Evolutionary conservation across 2,888 invertebrate species (phyloP), one percentile per base, ranked within the genome.

Genomic region (Archips crataeganus): DNA sequence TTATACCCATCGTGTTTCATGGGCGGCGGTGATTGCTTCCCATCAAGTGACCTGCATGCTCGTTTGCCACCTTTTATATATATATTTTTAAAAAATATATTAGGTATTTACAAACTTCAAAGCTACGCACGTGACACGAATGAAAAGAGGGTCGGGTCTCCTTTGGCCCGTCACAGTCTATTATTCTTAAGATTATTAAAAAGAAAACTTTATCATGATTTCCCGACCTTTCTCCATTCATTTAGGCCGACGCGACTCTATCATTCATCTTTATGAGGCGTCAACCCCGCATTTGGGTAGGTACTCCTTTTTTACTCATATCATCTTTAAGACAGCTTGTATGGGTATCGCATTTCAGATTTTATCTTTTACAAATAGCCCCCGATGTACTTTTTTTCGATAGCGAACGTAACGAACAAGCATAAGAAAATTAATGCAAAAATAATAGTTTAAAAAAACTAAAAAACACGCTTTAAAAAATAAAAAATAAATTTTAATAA

Each of bases 201-300:
- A 54, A 54, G 23, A 54, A 54, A 54, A 54, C 54, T 54, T 54
- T 23, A 54, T 54, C 54, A 54, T 15, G 54, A 54, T 54, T 54
- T 13, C 51, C 15, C 51, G 15, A n/a, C 51, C 51, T 51, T 51
- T 51, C 54, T 54, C 8, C 9, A 54, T 54, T 54, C 54, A 54
- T 54, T 23, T 15, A 23, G 54, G 54, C 23, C 54, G 54, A 54
- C 23, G 54, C 15, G 54, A 54, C 9, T 54, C 23, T 23, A 23
- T 54, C 54, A 23, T 54, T 54, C 54, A 23, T 54, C 54, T 54
- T 15, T 54, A 54, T 54, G 8, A 54, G 9, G 9, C 23, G 54
- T 54, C 54, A 54, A 15, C 45, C 11, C 42, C n/a, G 15, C 15
- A 6, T 54, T 54, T 39, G 6, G 39, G 39, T 39, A 39, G 6